Evolutionary conservation across 2,888 invertebrate genomes (phyloP).

Genomic region (Netelia melanura): DNA sequence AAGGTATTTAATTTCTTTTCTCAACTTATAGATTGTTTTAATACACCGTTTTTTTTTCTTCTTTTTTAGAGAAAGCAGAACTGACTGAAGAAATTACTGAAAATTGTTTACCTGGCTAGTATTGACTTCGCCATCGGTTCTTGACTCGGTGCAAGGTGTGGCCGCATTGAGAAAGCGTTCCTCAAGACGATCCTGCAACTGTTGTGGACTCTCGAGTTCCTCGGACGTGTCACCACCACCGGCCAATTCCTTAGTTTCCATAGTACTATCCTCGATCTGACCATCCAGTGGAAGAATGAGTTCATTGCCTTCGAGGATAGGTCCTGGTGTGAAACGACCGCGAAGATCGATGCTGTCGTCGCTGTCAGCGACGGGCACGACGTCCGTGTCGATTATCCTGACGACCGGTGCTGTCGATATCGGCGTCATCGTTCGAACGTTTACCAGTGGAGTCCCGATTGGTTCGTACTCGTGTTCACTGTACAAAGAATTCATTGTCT

Average conservation of each 20-base stretch:
- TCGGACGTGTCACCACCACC: constrained; percentile 84
- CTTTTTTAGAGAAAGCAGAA: neutral
- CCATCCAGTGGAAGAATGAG: constrained; percentile 83
- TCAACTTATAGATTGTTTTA: too few relatives aligned
- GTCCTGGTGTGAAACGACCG: constrained; percentile 76
- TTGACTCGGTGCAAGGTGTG: constrained; percentile 83
- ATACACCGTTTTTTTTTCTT: neutral
- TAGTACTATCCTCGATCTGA: constrained; percentile 83
- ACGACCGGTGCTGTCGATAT: constrained; percentile 81
- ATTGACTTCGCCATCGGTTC: constrained; percentile 88
- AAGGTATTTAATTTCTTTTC: neutral
- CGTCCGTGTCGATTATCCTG: constrained; percentile 85
- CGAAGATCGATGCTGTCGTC: constrained; percentile 83
- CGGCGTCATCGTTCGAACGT: constrained; percentile 66
- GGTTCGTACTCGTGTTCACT: constrained; percentile 98
- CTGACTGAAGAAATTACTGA: neutral
- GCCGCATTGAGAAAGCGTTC: constrained; percentile 88
- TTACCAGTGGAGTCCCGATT: constrained; percentile 89
- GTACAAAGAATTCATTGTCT: constrained; percentile 84
- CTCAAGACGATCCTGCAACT: constrained; percentile 88
- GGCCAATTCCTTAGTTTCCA: constrained; percentile 82
- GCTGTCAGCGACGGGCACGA: constrained; percentile 83
- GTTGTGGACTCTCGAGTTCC: constrained; percentile 85
- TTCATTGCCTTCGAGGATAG: constrained; percentile 84
- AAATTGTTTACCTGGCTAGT: constrained; percentile 83